Conservation (phyloP, 2,113 vertebrate genomes). For the Recurvirostra avosetta region DNA sequence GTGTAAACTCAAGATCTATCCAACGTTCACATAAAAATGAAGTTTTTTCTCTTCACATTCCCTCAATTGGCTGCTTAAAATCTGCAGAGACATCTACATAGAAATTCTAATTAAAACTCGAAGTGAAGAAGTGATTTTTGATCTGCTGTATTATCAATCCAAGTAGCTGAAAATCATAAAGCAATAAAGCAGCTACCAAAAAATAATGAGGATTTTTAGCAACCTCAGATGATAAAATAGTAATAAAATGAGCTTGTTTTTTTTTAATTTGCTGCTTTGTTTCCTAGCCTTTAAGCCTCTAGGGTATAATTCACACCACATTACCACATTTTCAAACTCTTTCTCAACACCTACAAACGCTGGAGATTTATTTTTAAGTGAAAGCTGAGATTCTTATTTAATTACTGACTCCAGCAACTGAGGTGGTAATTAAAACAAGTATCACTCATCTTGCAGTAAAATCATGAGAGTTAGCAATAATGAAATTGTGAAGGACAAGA, state of each 20-base stretch:
- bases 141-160: neutral
- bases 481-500: neutral
- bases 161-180: neutral
- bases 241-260: neutral
- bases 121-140: neutral
- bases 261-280: neutral
- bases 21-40: neutral
- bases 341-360: constrained; percentile 20
- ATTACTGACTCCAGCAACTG: neutral
- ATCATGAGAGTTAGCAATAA: neutral
- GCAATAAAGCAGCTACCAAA: neutral
- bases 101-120: neutral
- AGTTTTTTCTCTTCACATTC: neutral
- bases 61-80: neutral
- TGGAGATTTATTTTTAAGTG: constrained; percentile 15
- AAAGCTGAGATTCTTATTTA: constrained; percentile 17
- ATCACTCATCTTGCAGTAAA: neutral
- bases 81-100: neutral
- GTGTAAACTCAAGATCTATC: neutral
- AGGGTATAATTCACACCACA: neutral
- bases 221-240: neutral
- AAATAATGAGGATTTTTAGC: neutral
- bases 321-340: constrained; percentile 7
- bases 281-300: neutral
- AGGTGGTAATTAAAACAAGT: neutral